Conservation (phyloP, 2,113 vertebrate species). For the Microtus ochrogaster region DNA sequence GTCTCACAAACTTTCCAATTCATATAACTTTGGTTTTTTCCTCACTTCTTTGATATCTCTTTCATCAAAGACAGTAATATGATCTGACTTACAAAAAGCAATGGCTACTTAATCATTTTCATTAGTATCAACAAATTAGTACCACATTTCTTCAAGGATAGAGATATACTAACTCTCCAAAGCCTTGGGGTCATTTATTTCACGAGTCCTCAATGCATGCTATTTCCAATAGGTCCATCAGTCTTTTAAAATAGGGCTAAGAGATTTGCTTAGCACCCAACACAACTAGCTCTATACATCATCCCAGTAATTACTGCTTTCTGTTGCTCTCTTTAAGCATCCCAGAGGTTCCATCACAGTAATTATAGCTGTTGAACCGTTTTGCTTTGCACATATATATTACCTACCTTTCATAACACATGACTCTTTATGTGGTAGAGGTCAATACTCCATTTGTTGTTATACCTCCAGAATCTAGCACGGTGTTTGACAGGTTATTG, state of each 20-base stretch:
- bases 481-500: neutral
- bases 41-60: neutral
- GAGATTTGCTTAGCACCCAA: neutral
- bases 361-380: neutral
- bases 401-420: neutral
- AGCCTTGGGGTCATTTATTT: neutral
- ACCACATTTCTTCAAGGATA: neutral
- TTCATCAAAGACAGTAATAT: neutral
- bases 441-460: neutral
- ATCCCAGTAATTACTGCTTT: neutral
- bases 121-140: neutral
- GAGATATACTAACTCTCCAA: neutral
- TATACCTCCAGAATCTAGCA: neutral
- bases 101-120: neutral
- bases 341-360: neutral
- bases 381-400: neutral
- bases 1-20: constrained; percentile 28
- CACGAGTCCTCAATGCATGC: neutral
- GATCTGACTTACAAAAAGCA: neutral
- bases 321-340: neutral
- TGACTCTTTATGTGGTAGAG: neutral
- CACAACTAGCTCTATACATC: neutral
- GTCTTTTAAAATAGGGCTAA: constrained; percentile 6
- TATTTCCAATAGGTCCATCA: neutral
- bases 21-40: neutral